phyloP scores from a whole-genome alignment of 2,797 vertebrate species.

The Vireo griseus region DNA sequence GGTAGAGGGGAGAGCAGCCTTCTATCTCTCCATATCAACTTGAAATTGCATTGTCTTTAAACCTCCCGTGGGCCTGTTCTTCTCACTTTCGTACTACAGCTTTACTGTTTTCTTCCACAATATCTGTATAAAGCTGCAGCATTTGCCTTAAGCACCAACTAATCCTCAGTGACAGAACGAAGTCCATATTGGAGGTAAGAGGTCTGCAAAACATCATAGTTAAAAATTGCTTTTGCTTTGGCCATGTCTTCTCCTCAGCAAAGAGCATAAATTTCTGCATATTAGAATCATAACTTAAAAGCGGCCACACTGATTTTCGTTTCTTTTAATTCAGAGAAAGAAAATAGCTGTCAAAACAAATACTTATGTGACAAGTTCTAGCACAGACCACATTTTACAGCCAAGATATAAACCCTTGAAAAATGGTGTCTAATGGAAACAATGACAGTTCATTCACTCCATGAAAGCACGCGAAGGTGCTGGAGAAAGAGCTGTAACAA shows the following conservation, averaged over 20 bases:
- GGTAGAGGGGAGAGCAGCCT: neutral
- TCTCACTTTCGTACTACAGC: neutral
- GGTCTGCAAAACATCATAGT: neutral
- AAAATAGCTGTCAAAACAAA: neutral
- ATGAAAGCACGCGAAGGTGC: neutral
- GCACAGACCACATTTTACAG: neutral
- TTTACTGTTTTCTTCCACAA: neutral
- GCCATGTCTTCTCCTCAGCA: neutral
- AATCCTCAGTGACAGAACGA: neutral
- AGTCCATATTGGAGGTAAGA: neutral
- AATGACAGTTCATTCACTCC: neutral
- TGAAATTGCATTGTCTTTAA: neutral
- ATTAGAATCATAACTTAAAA: neutral
- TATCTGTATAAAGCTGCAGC: neutral
- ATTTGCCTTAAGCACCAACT: neutral
- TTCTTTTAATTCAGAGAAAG: neutral
- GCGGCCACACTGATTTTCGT: neutral
- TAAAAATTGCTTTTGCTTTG: slow-evolving; percentile 5
- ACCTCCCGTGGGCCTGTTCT: neutral
- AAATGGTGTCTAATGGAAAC: slow-evolving; percentile 18
- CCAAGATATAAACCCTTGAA: slow-evolving; percentile 1
- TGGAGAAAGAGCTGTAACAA: neutral
- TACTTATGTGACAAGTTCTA: neutral
- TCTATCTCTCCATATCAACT: neutral
- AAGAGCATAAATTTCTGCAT: neutral